A percentile compares a stretch with the other conserved stretches of the same genome.
phyloP scores from a whole-genome alignment of 2,113 vertebrate species.

The Typhlomys cinereus region DNA sequence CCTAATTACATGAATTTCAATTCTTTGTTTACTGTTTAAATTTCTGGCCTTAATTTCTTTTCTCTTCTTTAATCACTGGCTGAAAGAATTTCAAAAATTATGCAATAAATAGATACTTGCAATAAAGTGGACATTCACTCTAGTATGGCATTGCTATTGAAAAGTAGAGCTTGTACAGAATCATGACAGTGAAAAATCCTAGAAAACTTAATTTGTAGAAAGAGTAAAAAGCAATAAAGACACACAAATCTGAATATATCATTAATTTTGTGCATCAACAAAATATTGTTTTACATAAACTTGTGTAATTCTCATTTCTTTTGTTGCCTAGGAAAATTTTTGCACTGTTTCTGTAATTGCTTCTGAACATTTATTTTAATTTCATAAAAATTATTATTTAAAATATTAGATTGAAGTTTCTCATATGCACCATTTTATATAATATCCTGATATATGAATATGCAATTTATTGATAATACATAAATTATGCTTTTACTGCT shows the following conservation, averaged over 20 bases:
- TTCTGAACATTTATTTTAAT: background rate
- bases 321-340: background rate
- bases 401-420: background rate
- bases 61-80: too few relatives aligned
- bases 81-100: too few relatives aligned
- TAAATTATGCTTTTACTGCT: background rate
- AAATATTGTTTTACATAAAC: too few relatives aligned
- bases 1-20: too few relatives aligned
- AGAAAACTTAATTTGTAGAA: background rate
- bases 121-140: background rate
- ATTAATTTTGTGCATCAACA: background rate
- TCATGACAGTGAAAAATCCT: background rate
- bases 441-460: background rate
- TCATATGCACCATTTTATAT: background rate
- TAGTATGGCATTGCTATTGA: background rate
- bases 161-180: background rate
- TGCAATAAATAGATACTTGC: background rate
- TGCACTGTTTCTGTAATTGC: background rate
- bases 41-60: too few relatives aligned
- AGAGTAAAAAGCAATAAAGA: background rate
- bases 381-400: background rate
- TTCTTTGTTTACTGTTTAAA: too few relatives aligned
- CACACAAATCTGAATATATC: background rate
- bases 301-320: background rate
- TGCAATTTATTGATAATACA: background rate